phyloP scores from a whole-genome alignment of 2,797 vertebrate genomes.

The Apogon talboti region DNA sequence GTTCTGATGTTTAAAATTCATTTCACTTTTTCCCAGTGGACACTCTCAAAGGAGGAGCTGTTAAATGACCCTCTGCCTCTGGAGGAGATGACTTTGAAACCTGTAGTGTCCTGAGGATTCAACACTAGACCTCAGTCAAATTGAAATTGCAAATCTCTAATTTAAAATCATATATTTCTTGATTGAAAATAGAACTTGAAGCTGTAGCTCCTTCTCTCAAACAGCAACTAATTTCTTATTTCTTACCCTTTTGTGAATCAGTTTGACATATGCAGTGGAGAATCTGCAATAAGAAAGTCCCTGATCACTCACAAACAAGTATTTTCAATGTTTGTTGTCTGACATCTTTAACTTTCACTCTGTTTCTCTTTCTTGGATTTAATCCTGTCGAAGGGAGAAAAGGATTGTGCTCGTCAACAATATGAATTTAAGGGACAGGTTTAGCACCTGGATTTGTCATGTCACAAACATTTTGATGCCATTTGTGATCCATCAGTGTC shows the following conservation, averaged over 20 bases:
- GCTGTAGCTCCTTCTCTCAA: slow-evolving; percentile 9
- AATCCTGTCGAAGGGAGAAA: too few relatives aligned
- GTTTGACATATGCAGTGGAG: not conserved
- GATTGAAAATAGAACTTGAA: slow-evolving; percentile 1
- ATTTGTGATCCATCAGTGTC: too few relatives aligned
- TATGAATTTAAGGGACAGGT: too few relatives aligned
- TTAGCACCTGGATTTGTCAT: too few relatives aligned
- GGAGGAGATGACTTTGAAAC: slow-evolving; percentile 29
- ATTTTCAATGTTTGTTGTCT: too few relatives aligned
- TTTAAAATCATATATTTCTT: slow-evolving; percentile 7
- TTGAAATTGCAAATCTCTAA: slow-evolving; percentile 11
- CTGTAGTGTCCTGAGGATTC: slow-evolving; percentile 7
- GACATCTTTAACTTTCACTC: too few relatives aligned
- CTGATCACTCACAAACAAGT: too few relatives aligned
- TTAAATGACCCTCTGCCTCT: slow-evolving; percentile 15
- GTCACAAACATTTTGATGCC: too few relatives aligned
- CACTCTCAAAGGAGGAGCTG: slow-evolving; percentile 17
- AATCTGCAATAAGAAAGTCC: too few relatives aligned
- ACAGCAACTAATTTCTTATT: not conserved
- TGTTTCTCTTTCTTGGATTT: too few relatives aligned
- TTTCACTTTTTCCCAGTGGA: slow-evolving; percentile 27
- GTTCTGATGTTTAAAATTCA: slow-evolving; percentile 43
- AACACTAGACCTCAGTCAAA: not conserved
- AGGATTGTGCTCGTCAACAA: too few relatives aligned
- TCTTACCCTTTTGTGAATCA: not conserved